These are phyloP conservation scores for Hydrophis major DNA, from an alignment of 2,797 vertebrate species.

Conservation along the genomic window DNA sequence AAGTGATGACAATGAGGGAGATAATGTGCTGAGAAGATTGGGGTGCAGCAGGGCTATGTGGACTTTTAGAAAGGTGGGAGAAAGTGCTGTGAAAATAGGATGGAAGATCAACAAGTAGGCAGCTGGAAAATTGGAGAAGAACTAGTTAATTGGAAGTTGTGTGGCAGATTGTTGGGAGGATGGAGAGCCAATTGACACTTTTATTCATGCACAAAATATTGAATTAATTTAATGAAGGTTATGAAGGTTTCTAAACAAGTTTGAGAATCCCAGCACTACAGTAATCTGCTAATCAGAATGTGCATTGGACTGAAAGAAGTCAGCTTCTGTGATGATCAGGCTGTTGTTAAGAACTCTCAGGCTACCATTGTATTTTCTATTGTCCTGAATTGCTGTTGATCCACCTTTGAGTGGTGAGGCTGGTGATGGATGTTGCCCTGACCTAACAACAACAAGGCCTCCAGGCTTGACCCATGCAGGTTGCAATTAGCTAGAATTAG, in stretches of 20 bases:
- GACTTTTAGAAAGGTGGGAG: neutral
- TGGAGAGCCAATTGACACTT: neutral
- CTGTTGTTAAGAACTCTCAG: neutral
- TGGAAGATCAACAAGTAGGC: neutral
- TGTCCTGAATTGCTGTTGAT: slow-evolving; percentile 8
- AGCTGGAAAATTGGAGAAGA: neutral
- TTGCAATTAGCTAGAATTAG: slow-evolving; percentile 83
- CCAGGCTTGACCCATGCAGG: slow-evolving; percentile 71
- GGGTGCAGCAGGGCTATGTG: neutral
- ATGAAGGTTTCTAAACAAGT: neutral
- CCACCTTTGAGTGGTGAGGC: slow-evolving; percentile 25
- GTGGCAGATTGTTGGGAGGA: neutral
- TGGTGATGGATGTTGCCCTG: slow-evolving; percentile 72
- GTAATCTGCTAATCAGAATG: slow-evolving; percentile 34
- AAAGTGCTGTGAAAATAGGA: neutral
- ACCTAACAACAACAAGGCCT: slow-evolving; percentile 64
- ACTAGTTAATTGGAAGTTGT: neutral
- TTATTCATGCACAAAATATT: neutral
- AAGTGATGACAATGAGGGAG: neutral
- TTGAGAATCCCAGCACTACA: neutral
- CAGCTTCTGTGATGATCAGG: slow-evolving; percentile 43
- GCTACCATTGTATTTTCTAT: neutral
- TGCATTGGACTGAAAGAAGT: slow-evolving; percentile 41
- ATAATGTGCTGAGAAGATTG: neutral
- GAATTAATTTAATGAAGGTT: neutral